A percentile compares a stretch with the other conserved stretches of the same genome.
Conservation (phyloP, 2,888 invertebrate species). For the Lasioglossum zephyrum region DNA sequence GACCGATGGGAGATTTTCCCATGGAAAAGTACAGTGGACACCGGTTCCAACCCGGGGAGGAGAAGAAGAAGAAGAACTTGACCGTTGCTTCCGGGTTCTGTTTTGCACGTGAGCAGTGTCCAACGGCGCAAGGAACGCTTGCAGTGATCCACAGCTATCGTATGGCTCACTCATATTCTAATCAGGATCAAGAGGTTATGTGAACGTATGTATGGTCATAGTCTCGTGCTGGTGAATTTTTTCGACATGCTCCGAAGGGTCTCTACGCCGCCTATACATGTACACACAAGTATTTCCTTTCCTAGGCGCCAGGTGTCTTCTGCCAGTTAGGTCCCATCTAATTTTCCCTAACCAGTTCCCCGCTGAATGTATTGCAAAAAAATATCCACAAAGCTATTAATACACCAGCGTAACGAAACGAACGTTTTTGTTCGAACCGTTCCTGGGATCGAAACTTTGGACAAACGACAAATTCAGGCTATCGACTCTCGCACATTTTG, state of each 20-base stretch:
- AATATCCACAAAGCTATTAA: slow-evolving; percentile 45
- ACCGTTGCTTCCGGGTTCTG: slow-evolving; percentile 70
- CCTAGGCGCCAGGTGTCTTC: slow-evolving; percentile 79
- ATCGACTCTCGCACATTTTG: not conserved
- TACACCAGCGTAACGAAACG: slow-evolving; percentile 23
- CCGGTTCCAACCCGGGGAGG: slow-evolving; percentile 67
- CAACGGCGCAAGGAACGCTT: slow-evolving; percentile 54
- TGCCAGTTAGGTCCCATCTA: slow-evolving; percentile 74
- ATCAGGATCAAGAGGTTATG: slow-evolving; percentile 84
- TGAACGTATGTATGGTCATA: slow-evolving; percentile 78
- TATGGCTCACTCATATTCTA: slow-evolving; percentile 79
- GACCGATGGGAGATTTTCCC: slow-evolving; percentile 74
- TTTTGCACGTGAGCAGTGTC: slow-evolving; percentile 60
- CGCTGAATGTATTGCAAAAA: slow-evolving; percentile 37
- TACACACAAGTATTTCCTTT: slow-evolving; percentile 79
- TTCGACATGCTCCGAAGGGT: slow-evolving; percentile 60
- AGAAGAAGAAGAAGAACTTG: slow-evolving; percentile 42
- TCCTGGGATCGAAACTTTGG: not conserved
- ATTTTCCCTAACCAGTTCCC: slow-evolving; percentile 75
- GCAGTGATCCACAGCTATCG: slow-evolving; percentile 49
- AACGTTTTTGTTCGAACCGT: slow-evolving; percentile 33
- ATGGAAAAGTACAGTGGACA: slow-evolving; percentile 77
- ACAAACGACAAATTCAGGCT: not conserved
- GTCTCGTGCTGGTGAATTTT: slow-evolving; percentile 77
- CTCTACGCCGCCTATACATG: slow-evolving; percentile 11